Evolutionary conservation across 2,888 invertebrate genomes (phyloP), one percentile per base, ranked within the genome.

Genomic region (Ischnus inquisitorius): DNA sequence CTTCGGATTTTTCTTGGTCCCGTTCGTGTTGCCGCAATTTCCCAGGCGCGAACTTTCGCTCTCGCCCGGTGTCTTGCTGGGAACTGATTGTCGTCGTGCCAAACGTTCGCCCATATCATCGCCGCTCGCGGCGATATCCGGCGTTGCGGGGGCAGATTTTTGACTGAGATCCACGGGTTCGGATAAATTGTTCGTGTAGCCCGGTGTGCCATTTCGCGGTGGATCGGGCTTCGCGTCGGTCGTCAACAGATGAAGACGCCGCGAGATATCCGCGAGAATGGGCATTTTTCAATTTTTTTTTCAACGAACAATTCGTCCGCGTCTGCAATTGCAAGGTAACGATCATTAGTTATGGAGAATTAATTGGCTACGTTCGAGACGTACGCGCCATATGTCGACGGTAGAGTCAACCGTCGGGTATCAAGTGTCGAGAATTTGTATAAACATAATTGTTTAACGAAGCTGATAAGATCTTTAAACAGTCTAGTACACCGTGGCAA

Each of bases 181-280:
- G 62, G 74, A 19, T 16, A 82, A 79, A 81, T 79, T 79, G 87
- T 89, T 89, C 5, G 85, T 71, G 25, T 88, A 86, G n/a, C 87
- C 88, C 16, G 88, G 87, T 48, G 85, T 87, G 25, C 86, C 87
- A 43, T 91, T 89, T 54, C 95, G 92, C 0, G 95, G 95, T 5
- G 95, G 92, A 87, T 94, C 94, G 0, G 95, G 95, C 51, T 94
- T 93, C 8, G 95, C 95, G 86, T 95, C 95, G 1, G 95, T 93
- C 85, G 94, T 95, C 46, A 95, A 86, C 79, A 94, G 93, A 57
- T 94, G 93, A 85, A 95, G 94, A 79, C 94, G 92, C 93, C 84
- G 95, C 94, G 43, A 95, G 25, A 91, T 65, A 14, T 88, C 80
- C 4, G 90, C 84, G 57, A 91, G 69, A 54, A 90, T 89, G 4